Conservation (phyloP, 2,797 vertebrate genomes). For the Thaleichthys pacificus region DNA sequence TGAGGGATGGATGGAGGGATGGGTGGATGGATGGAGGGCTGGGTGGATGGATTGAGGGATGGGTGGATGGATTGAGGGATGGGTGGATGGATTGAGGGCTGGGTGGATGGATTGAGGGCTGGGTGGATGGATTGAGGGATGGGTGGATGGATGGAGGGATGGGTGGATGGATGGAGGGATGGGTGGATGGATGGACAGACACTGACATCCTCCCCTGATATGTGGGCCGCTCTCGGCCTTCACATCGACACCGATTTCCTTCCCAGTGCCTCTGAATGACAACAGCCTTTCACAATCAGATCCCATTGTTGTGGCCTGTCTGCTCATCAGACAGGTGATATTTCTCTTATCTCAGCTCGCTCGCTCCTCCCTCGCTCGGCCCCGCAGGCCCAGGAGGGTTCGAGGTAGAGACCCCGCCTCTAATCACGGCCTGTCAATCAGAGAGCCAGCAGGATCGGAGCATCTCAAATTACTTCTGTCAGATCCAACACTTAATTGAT, state of each 20-base stretch:
- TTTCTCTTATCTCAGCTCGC: conserved; percentile 71
- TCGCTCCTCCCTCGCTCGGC: conserved; percentile 46
- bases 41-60: no score
- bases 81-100: no score
- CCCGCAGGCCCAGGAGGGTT: conserved; percentile 35
- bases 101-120: no score
- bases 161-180: no score
- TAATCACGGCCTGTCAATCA: conserved; percentile 55
- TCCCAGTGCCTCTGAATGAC: conserved; percentile 55
- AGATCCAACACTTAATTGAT: conserved; percentile 52
- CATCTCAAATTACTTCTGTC: conserved; percentile 52
- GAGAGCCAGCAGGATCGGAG: conserved; percentile 34
- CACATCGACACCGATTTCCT: conserved; percentile 1
- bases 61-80: no score
- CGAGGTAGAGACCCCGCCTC: conserved; percentile 37
- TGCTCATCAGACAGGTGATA: conserved; percentile 66
- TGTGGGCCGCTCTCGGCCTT: not conserved
- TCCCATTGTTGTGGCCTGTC: conserved; percentile 53
- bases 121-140: no score
- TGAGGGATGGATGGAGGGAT: no score
- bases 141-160: no score
- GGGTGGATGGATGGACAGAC: not conserved
- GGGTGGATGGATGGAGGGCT: not conserved
- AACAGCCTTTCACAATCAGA: conserved; percentile 69
- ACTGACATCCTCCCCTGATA: not conserved